phyloP scores from a whole-genome alignment of 2,888 invertebrate species.

The Blera fallax region DNA sequence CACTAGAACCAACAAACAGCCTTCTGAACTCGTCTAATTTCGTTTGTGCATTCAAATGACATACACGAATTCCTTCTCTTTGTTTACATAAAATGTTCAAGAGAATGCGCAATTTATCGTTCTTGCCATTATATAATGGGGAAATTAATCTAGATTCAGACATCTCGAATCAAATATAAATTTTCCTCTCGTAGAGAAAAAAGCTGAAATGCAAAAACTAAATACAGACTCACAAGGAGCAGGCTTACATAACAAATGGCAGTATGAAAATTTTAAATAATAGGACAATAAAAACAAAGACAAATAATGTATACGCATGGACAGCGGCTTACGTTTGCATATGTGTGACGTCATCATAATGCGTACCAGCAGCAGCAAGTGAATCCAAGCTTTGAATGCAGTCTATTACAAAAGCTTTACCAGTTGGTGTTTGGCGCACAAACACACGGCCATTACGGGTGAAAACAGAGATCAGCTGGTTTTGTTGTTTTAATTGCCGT shows the following conservation, averaged over 20 bases:
- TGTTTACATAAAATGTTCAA: neutral
- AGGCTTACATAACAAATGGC: too few relatives aligned
- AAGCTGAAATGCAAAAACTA: neutral
- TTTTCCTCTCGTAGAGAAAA: neutral
- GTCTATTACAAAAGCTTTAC: too few relatives aligned
- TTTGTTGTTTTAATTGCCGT: too few relatives aligned
- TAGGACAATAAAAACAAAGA: neutral
- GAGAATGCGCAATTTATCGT: neutral
- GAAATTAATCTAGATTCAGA: neutral
- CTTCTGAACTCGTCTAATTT: neutral
- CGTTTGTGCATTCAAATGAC: neutral
- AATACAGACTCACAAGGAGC: neutral
- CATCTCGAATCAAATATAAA: neutral
- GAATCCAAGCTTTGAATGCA: too few relatives aligned
- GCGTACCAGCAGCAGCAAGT: too few relatives aligned
- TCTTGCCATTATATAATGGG: neutral
- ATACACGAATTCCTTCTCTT: neutral
- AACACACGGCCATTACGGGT: too few relatives aligned
- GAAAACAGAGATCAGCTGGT: too few relatives aligned
- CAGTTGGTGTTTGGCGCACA: too few relatives aligned
- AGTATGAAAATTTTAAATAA: neutral
- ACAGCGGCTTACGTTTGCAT: too few relatives aligned
- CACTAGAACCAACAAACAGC: neutral
- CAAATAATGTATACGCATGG: too few relatives aligned
- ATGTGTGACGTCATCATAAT: neutral